These are phyloP conservation scores for Cinclus cinclus DNA, from an alignment of 2,113 vertebrate species.

Conservation along the genomic window DNA sequence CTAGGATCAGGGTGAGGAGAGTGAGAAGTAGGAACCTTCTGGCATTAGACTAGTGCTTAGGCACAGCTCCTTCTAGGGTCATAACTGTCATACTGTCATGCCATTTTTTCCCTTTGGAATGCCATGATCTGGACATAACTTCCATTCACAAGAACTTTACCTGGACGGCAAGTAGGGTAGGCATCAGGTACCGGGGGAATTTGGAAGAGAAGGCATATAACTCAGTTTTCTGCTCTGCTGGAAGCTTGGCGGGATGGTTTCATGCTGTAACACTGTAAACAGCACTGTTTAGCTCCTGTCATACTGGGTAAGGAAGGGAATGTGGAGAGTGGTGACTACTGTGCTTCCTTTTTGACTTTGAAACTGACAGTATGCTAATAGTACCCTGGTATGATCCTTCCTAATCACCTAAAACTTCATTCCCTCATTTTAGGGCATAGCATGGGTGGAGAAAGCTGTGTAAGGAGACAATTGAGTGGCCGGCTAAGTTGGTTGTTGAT, in stretches of 20 bases:
- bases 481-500: not conserved
- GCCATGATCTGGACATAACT: not conserved
- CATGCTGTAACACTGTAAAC: not conserved
- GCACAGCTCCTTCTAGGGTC: not conserved
- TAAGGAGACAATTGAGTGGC: not conserved
- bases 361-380: not conserved
- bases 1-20: not conserved
- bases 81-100: no score
- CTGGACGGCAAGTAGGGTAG: not conserved
- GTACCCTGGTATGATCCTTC: not conserved
- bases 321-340: not conserved
- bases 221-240: not conserved
- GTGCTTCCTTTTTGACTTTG: not conserved
- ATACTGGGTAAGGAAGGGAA: not conserved
- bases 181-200: not conserved
- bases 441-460: not conserved
- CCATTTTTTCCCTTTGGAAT: not conserved
- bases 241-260: not conserved
- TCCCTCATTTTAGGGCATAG: not conserved
- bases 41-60: not conserved
- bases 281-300: not conserved
- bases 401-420: not conserved
- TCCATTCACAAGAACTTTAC: not conserved
- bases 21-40: not conserved
- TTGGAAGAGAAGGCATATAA: not conserved